Percentiles rank a stretch among this genome's conserved stretches.
Conservation (phyloP, 2,113 vertebrate genomes). For the Gymnogyps californianus region DNA sequence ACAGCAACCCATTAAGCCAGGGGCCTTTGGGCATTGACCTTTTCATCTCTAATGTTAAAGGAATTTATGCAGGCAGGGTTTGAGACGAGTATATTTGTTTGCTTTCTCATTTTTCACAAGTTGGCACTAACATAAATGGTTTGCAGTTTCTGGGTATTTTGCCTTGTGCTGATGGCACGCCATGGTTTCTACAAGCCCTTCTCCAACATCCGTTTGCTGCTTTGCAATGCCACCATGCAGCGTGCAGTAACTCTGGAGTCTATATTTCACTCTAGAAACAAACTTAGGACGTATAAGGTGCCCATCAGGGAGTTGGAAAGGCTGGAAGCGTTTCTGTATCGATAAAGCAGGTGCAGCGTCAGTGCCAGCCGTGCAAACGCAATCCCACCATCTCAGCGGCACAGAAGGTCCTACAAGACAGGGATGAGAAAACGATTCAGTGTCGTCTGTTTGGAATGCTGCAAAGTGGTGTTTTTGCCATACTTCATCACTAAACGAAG, state of each 20-base stretch:
- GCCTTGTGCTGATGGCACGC: background rate
- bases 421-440: background rate
- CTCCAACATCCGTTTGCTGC: rapidly evolving
- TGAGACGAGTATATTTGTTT: background rate
- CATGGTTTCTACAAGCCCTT: background rate
- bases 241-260: background rate
- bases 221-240: background rate
- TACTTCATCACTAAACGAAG: rapidly evolving
- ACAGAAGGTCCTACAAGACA: background rate
- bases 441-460: too few species aligned
- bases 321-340: background rate
- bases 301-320: background rate
- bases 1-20: background rate
- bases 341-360: background rate
- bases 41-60: background rate
- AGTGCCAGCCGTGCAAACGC: background rate
- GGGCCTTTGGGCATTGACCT: slow-evolving; percentile 15
- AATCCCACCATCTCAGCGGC: background rate
- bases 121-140: background rate
- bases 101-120: background rate
- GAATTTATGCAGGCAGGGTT: background rate
- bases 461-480: background rate
- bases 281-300: rapidly evolving
- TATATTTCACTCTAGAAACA: background rate
- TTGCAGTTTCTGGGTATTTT: background rate